Evolutionary conservation across 2,113 vertebrate species (phyloP), one percentile per base, ranked within the genome.

Genomic region (Actenoides lindsayi): DNA sequence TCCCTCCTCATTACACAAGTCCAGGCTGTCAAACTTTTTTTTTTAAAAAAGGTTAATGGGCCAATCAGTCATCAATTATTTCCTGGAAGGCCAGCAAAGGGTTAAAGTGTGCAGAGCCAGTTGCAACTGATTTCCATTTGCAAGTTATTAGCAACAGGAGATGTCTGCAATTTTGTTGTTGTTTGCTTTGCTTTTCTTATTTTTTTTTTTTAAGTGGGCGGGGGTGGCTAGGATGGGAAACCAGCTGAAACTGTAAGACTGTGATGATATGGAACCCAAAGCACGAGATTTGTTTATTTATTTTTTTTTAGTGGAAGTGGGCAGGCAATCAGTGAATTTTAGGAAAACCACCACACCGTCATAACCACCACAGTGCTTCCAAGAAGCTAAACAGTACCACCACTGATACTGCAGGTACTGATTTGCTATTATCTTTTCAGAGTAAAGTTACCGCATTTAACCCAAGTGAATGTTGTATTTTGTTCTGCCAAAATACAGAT

Each of bases 1-100:
- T 97, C 97, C 97, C 95, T 98, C 85, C 97, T 98, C 98, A 97
- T 98, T 98, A 98, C 97, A 85, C 87, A 93, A 92, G 97, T 96
- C 97, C 44, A 23, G 95, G 90, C 97, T 98, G 97, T 97, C 97
- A 96, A 97, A 97, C 96, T 97, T 98, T 96, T 97, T 96, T 96
- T 44, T 33, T 37, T 14, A 31, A 90, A 96, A 98, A 98, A 98
- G 98, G 98, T 98, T 99, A 99, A 98, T 98, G 97, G 98, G 97
- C 96, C 98, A 98, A 98, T 99, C 98, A 99, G 95, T 98, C 98
- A 98, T 98, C 98, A 98, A 98, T 99, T 98, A 98, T 96, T 97
- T 97, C 93, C 94, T 83, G 88, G 93, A 95, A 95, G 82, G 68
- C 83, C 53, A 89, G 97, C 85, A 96, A 98, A 97, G 98, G 98